Evolutionary conservation across 2,888 invertebrate species (phyloP), one percentile per base, ranked within the genome.

Genomic region (Euplexia lucipara): DNA sequence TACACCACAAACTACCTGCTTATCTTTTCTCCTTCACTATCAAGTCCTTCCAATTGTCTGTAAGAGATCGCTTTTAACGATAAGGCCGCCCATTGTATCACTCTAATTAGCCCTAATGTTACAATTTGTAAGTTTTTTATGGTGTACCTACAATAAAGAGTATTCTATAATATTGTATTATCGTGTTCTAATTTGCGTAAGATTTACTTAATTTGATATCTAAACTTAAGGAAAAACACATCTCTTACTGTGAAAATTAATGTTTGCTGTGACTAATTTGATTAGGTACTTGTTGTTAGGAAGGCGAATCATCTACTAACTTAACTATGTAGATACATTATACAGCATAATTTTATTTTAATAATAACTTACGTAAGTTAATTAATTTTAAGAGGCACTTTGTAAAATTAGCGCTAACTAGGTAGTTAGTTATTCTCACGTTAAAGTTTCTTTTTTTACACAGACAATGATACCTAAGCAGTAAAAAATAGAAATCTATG

Each of bases 161-260:
- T n/a, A n/a, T n/a, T n/a, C n/a, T n/a, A n/a, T n/a, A n/a, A n/a
- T n/a, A n/a, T n/a, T n/a, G n/a, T n/a, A n/a, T n/a, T n/a, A n/a
- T 44, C 42, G 34, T 60, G 26, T 51, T 56, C 35, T 30, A 18
- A 42, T 22, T 74, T 56, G 70, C 37, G 14, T 61, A 51, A 59
- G 10, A 30, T 56, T 49, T n/a, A 45, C 60, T 44, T 53, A 45
- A 64, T 41, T 56, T 34, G 45, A 26, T 20, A n/a, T n/a, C n/a
- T n/a, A 57, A 32, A 68, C 10, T 53, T 32, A 9, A 37, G 32
- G 16, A 45, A 51, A 26, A 51, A 42, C 42, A 37, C 20, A 32
- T 37, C n/a, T n/a, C 10, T 42, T 16, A 16, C 1, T 8, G n/a
- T 22, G 14, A 32, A 35, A 47, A 26, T 1, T 45, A 57, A 67